phyloP scores from a whole-genome alignment of 2,888 invertebrate genomes.

The Himalopsyche anomala region DNA sequence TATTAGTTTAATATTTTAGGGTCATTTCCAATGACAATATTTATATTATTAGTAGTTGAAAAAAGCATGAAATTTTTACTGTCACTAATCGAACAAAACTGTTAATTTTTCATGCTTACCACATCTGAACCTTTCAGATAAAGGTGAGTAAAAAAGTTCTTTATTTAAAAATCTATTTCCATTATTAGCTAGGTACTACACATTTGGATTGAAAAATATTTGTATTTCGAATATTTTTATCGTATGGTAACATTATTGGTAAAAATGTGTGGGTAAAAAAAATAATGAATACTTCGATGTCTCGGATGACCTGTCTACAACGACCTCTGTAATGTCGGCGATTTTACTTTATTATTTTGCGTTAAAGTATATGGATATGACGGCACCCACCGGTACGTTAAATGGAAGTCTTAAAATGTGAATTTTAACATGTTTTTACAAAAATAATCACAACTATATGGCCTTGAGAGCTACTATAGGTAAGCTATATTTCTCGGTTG shows the following conservation, averaged over 20 bases:
- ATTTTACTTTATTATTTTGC: too few relatives aligned
- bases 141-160: slow-evolving; percentile 46
- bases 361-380: too few relatives aligned
- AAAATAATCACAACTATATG: too few relatives aligned
- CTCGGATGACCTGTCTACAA: neutral
- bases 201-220: too few relatives aligned
- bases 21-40: neutral
- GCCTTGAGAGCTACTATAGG: too few relatives aligned
- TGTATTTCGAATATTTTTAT: too few relatives aligned
- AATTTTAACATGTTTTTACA: too few relatives aligned
- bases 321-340: too few relatives aligned
- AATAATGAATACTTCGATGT: neutral
- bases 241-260: neutral
- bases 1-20: neutral
- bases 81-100: slow-evolving; percentile 5
- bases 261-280: neutral
- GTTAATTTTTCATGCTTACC: slow-evolving; percentile 51
- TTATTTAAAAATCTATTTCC: neutral
- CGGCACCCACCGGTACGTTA: too few relatives aligned
- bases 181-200: too few relatives aligned
- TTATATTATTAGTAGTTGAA: neutral
- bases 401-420: too few relatives aligned
- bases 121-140: slow-evolving; percentile 50
- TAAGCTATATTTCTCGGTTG: too few relatives aligned
- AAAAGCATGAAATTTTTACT: neutral